Percentiles rank a stretch among this genome's conserved stretches.
phyloP scores from a whole-genome alignment of 35 echinoderm and acorn worm species.

The Amphiura filiformis region DNA sequence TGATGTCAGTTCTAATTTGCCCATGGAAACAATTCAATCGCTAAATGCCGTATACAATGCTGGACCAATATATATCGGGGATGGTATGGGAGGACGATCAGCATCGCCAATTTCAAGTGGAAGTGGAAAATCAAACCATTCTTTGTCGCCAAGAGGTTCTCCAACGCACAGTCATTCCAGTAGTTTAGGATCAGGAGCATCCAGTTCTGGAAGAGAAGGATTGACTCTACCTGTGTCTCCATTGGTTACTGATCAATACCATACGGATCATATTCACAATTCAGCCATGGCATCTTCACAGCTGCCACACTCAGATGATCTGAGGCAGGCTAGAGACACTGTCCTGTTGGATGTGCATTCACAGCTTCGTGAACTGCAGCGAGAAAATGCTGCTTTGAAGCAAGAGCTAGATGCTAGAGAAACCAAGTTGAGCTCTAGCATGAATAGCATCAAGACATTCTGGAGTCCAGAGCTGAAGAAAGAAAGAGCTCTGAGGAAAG shows the following conservation, averaged over 20 bases:
- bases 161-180: slow-evolving; percentile 81
- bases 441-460: slow-evolving; percentile 99
- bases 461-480: slow-evolving; percentile 99
- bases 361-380: slow-evolving; percentile 86
- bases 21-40: slow-evolving; percentile 98
- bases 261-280: slow-evolving; percentile 17
- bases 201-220: slow-evolving; percentile 16
- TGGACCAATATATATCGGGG: slow-evolving; percentile 87
- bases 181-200: slow-evolving; percentile 79
- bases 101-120: slow-evolving; percentile 59
- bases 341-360: slow-evolving; percentile 75
- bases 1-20: slow-evolving; percentile 54
- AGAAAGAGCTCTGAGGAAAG: slow-evolving; percentile 89
- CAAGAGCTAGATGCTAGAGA: slow-evolving; percentile 92
- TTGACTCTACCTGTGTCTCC: slow-evolving; percentile 9
- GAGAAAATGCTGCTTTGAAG: slow-evolving; percentile 74
- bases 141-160: slow-evolving; percentile 43
- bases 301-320: slow-evolving; percentile 35
- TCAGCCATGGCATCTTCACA: slow-evolving; percentile 13
- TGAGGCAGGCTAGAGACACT: slow-evolving; percentile 40
- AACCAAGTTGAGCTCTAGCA: slow-evolving; percentile 88
- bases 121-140: slow-evolving; percentile 66
- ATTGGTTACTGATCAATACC: slow-evolving; percentile 10
- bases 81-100: slow-evolving; percentile 67
- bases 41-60: slow-evolving; percentile 98